Evolutionary conservation across 2,797 vertebrate species (phyloP).

Genomic region (Muraenolepis orangiensis): DNA sequence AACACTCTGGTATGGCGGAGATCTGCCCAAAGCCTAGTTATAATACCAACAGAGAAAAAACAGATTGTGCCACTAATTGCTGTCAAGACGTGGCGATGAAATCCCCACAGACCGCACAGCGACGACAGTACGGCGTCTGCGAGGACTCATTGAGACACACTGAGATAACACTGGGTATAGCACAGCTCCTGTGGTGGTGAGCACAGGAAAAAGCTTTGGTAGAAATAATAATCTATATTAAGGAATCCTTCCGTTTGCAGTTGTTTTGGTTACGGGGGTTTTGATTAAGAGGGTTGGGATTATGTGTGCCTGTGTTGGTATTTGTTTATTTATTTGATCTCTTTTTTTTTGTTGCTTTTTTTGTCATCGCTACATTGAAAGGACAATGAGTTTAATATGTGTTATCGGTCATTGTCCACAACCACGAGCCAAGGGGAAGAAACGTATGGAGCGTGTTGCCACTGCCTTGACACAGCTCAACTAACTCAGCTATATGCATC

Average conservation of each 20-base stretch:
- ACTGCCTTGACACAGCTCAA: conserved; percentile 63
- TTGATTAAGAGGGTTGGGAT: conserved; percentile 43
- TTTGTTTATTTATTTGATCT: conserved; percentile 30
- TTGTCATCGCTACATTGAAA: conserved; percentile 11
- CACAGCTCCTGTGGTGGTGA: conserved; percentile 39
- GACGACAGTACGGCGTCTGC: conserved; percentile 61
- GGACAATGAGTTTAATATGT: conserved; percentile 2
- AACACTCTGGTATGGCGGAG: conserved; percentile 58
- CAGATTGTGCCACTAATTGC: conserved; percentile 77
- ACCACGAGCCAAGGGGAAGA: conserved; percentile 32
- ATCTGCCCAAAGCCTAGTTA: conserved; percentile 70
- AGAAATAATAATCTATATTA: neutral
- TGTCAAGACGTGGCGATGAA: conserved; percentile 73
- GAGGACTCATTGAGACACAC: conserved; percentile 69
- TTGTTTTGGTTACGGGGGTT: conserved; percentile 51
- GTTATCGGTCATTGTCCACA: too few species aligned
- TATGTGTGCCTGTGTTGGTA: conserved; percentile 17
- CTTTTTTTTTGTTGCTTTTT: too few species aligned
- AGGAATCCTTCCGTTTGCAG: conserved; percentile 48
- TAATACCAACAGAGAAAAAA: conserved; percentile 66
- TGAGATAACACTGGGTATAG: conserved; percentile 48
- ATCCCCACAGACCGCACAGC: conserved; percentile 66
- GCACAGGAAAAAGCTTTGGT: conserved; percentile 22
- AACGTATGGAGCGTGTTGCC: conserved; percentile 40
- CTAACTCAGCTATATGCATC: conserved; percentile 36